A percentile compares a stretch with the other conserved stretches of the same genome.
Evolutionary conservation across 2,113 vertebrate genomes (phyloP).

Genomic region (Chloropsis cyanopogon): DNA sequence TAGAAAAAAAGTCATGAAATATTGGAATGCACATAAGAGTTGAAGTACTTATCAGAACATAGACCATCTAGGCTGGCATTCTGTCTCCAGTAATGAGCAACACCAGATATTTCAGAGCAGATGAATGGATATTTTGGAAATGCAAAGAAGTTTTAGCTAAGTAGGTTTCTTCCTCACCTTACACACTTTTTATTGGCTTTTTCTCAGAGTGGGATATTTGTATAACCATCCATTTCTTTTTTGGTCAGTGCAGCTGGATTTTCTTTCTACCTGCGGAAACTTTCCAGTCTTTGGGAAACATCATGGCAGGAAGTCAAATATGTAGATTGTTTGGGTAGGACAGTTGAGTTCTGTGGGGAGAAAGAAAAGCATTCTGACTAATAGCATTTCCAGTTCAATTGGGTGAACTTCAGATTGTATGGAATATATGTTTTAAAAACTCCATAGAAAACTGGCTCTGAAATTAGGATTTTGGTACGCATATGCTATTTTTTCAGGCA

Average conservation of each 20-base stretch:
- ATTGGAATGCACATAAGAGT: accelerated
- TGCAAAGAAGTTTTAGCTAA: not conserved
- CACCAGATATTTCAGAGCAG: not conserved
- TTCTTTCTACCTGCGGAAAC: not conserved
- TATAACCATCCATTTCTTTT: not conserved
- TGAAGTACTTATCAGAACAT: not conserved
- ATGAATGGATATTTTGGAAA: not conserved
- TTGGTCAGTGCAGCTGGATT: not conserved
- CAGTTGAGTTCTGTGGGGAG: not conserved
- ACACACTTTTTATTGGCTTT: not conserved
- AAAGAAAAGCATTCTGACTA: not conserved
- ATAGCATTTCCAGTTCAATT: not conserved
- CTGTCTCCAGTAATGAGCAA: not conserved
- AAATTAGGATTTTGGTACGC: not conserved
- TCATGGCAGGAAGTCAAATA: not conserved
- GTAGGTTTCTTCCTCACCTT: not conserved
- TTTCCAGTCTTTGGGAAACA: not conserved
- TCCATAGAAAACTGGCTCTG: not conserved
- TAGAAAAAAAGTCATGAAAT: not conserved
- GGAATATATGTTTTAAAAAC: not conserved
- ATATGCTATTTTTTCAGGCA: not conserved
- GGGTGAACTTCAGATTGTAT: not conserved
- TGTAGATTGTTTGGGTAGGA: not conserved
- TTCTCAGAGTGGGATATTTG: not conserved
- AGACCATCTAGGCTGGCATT: not conserved